Conservation (phyloP, 2,888 invertebrate genomes). For the Synanthedon andrenaeformis region DNA sequence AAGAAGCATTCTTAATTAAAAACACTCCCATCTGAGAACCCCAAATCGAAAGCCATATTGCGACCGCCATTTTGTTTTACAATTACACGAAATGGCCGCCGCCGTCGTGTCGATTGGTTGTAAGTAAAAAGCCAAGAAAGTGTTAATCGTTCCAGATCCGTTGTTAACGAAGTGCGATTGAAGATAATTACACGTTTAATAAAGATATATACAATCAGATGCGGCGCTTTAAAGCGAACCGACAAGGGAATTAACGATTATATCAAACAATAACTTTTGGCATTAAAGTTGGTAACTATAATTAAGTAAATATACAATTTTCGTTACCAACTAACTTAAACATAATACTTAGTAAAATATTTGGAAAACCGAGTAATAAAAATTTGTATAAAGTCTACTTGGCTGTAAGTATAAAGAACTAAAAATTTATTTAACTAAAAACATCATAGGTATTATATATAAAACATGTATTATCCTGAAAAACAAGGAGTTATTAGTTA, state of each 20-base stretch:
- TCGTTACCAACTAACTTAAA: too few relatives aligned
- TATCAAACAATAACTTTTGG: neutral
- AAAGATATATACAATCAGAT: neutral
- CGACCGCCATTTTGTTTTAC: conserved; percentile 39
- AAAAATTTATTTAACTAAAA: too few relatives aligned
- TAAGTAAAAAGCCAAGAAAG: conserved; percentile 45
- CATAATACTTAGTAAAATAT: too few relatives aligned
- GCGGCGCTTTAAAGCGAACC: neutral
- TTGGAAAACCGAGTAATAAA: too few relatives aligned
- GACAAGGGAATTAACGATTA: neutral
- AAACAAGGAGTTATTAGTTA: too few relatives aligned
- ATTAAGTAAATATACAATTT: too few relatives aligned
- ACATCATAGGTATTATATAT: too few relatives aligned
- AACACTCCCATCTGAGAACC: conserved; percentile 23
- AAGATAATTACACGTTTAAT: conserved; percentile 35
- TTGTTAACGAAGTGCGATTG: conserved; percentile 52
- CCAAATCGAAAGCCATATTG: conserved; percentile 42
- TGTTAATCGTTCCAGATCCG: conserved; percentile 57
- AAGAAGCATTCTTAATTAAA: too few relatives aligned
- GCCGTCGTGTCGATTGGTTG: conserved; percentile 35
- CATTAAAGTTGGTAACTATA: too few relatives aligned
- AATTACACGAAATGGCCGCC: conserved; percentile 55
- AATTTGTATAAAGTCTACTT: too few relatives aligned
- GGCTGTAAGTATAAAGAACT: too few relatives aligned
- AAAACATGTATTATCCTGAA: too few relatives aligned